Evolutionary conservation across 2,113 vertebrate species (phyloP), one percentile per base, ranked within the genome.

Genomic region (Perccottus glenii): DNA sequence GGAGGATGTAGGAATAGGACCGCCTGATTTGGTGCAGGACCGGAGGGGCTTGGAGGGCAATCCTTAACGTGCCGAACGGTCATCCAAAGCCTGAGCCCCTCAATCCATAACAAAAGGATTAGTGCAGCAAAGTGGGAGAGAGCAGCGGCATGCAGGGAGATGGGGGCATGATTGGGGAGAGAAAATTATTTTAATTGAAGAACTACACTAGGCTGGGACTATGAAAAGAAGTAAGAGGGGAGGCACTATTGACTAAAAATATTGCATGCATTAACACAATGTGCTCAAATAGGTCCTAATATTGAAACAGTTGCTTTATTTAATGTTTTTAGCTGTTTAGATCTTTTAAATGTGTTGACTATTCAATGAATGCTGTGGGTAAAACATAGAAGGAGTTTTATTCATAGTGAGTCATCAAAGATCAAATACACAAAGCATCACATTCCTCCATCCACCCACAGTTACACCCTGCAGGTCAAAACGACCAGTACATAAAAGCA

Each of bases 1-100:
- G 83, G 92, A 93, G 90, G 89, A 77, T 85, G 91, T 91, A 86
- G 89, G 92, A 91, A 94, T 88, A 59, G 89, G 85, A 78, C 85
- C 5, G 2, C 72, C 84, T 93, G 94, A 93, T 92, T 85, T 77
- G 89, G 90, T 86, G 84, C 82, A 81, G 78, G 89, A 91, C 89
- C 64, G 89, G 89, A 77, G 65, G 14, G 67, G 72, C 86, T 92
- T 57, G 67, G 77, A 45, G 81, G 79, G 79, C 77, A 76, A 80
- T 83, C 88, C 80, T 89, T 69, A 85, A 91, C 85, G 70, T 66
- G 79, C 82, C 47, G 60, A 70, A 84, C 61, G 70, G 50, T 77
- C 78, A 84, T 86, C 88, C 75, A 82, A 88, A 88, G 75, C 75
- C 87, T 78, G 60, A 84, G 88, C 85, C 88, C 74, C 86, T 85